These are phyloP conservation scores for Sialia sialis DNA, from an alignment of 2,113 vertebrate species.

Conservation along the genomic window DNA sequence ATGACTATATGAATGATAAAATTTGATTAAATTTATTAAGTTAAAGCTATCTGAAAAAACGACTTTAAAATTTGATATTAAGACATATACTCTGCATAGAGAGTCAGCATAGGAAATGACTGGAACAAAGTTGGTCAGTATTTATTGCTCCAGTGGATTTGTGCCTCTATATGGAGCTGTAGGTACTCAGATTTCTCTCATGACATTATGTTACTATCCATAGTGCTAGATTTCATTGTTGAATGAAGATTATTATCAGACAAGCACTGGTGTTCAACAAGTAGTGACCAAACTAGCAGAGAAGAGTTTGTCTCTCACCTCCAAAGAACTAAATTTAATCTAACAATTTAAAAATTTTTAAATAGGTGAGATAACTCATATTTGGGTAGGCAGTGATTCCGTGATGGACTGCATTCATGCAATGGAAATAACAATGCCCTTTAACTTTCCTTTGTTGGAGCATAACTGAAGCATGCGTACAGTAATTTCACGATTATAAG, in stretches of 20 bases:
- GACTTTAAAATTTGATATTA: neutral
- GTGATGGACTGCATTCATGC: neutral
- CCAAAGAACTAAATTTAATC: neutral
- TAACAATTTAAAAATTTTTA: neutral
- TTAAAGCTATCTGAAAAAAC: neutral
- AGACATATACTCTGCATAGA: neutral
- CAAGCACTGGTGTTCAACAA: neutral
- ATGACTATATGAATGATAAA: neutral
- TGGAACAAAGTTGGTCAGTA: neutral
- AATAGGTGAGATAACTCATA: neutral
- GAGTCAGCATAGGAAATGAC: neutral
- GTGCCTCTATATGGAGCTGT: neutral
- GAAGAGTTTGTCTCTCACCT: neutral
- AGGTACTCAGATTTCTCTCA: neutral
- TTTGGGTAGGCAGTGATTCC: neutral
- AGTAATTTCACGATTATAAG: no score
- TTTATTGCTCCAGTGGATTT: neutral
- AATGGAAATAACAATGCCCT: neutral
- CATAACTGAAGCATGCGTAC: neutral
- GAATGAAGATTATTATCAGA: neutral
- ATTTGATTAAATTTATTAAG: neutral
- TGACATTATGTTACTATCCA: neutral
- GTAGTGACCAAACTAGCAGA: neutral
- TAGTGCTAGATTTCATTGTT: neutral
- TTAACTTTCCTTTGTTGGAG: neutral